Evolutionary conservation across 2,888 invertebrate genomes (phyloP), one percentile per base, ranked within the genome.

Genomic region (Bugula neritina): DNA sequence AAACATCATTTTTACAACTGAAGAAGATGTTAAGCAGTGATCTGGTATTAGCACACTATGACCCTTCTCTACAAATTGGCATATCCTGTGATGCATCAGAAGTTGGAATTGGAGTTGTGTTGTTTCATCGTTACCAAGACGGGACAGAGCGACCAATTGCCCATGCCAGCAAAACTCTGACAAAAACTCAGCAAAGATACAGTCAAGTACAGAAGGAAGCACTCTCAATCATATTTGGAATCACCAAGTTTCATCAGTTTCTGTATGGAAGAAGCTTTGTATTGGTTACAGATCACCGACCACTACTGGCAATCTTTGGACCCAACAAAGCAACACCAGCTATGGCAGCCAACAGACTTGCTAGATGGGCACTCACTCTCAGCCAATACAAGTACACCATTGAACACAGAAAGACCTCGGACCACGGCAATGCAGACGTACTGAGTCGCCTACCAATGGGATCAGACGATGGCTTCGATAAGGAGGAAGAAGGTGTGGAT

Each of bases 11-110:
- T 29, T 17, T 54, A 27, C 1, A 54, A 23, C n/a, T 73, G 5
- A 69, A 69, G 13, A 31, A 72, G 17, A 29, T 73, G 35, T 71
- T 73, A 23, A 31, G 25, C 31, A 43, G 1, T 25, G 73, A 73
- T 27, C 58, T 57, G 17, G 25, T 72, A 3, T 54, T 73, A 17
- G 73, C 72, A 21, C 73, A 74, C 52, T 74, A 74, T 43, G 69
- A 74, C 35, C 52, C 73, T n/a, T 2, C 71, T 10, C 57, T 70
- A 23, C 43, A 70, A 17, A 27, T 74, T 5, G 74, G 72, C 23
- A 55, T 74, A 23, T 71, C 74, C 27, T 75, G 75, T 31, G 73
- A 75, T 71, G 75, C 75, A 25, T 75, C 75, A 29, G 35, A 73
- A 1, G 75, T 75, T 58, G 74, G 72, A 43, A 29, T 75, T 23